These are phyloP conservation scores for Melanophora roralis DNA, from an alignment of 2,888 invertebrate species.

Conservation along the genomic window DNA sequence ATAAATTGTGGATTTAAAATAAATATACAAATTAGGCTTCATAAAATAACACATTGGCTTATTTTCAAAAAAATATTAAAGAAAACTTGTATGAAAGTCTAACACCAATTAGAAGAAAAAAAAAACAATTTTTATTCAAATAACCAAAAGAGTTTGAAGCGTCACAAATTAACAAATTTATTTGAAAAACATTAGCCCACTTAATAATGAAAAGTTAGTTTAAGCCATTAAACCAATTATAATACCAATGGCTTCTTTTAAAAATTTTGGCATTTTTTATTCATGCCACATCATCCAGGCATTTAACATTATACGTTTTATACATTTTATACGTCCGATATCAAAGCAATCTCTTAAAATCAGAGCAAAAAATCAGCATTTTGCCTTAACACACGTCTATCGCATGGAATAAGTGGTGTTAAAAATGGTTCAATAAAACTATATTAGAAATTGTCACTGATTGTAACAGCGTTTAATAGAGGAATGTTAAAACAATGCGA, in stretches of 20 bases:
- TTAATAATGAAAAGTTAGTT: background rate
- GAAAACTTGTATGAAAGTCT: too few species aligned
- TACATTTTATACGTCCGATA: background rate
- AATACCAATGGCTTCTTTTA: slow-evolving; percentile 38
- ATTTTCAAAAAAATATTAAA: slow-evolving; percentile 2
- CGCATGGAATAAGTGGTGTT: slow-evolving; percentile 24
- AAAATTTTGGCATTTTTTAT: background rate
- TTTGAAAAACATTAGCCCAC: slow-evolving; percentile 1
- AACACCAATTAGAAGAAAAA: too few species aligned
- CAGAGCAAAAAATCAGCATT: background rate
- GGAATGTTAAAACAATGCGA: too few species aligned
- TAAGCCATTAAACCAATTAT: slow-evolving; percentile 9
- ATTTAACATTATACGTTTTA: background rate
- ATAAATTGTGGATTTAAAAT: background rate
- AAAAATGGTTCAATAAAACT: slow-evolving; percentile 2
- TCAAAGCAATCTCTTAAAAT: background rate
- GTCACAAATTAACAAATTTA: background rate
- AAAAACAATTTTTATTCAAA: slow-evolving; percentile 7
- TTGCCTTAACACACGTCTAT: slow-evolving; percentile 8
- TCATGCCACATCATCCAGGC: background rate
- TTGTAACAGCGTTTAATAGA: background rate
- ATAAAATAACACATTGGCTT: slow-evolving; percentile 3
- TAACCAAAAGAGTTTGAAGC: background rate
- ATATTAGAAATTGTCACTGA: slow-evolving; percentile 30
- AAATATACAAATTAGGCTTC: background rate